These are phyloP conservation scores for Pachyramphus minor DNA, from an alignment of 2,113 vertebrate species.

Conservation along the genomic window DNA sequence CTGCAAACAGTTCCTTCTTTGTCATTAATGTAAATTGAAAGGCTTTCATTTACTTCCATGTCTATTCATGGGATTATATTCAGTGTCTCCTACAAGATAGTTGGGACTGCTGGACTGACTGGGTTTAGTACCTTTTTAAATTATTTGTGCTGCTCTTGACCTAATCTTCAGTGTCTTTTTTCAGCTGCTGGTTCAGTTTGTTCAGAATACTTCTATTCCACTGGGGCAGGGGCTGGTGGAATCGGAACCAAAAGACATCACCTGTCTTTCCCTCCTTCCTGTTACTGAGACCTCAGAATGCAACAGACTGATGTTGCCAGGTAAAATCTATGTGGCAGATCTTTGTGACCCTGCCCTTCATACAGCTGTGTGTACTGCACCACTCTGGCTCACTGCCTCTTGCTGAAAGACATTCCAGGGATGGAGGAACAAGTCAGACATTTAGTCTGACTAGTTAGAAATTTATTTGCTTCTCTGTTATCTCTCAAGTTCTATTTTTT, in stretches of 20 bases:
- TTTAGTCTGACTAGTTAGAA: background rate
- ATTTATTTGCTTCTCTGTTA: background rate
- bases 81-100: background rate
- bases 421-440: background rate
- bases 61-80: background rate
- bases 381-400: background rate
- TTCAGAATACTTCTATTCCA: conserved; percentile 96
- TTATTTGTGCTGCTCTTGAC: background rate
- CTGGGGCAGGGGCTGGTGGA: conserved; percentile 91
- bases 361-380: background rate
- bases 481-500: background rate
- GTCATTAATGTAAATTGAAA: background rate
- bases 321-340: conserved; percentile 64
- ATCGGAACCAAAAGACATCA: conserved; percentile 82
- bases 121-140: background rate
- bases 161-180: conserved; percentile 45
- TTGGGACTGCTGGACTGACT: background rate
- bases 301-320: conserved; percentile 89
- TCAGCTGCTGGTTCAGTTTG: conserved; percentile 99
- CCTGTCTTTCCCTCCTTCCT: conserved; percentile 87
- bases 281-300: conserved; percentile 86
- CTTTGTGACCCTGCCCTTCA: background rate
- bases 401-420: background rate
- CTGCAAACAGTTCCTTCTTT: background rate
- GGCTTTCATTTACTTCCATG: background rate